Evolutionary conservation across 2,888 invertebrate species (phyloP), one percentile per base, ranked within the genome.

Genomic region (Sminthurides aquaticus): DNA sequence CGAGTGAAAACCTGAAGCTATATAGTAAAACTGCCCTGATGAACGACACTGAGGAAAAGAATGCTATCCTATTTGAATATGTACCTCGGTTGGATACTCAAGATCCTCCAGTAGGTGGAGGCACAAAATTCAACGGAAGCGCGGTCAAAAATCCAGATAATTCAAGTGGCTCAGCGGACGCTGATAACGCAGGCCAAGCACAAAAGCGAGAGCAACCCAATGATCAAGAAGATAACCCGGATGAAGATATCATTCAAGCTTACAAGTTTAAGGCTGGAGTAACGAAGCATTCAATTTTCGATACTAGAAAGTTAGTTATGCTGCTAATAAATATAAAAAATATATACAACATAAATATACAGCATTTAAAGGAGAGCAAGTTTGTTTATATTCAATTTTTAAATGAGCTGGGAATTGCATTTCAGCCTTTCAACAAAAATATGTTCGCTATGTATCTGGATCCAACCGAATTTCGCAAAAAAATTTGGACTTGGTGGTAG

Each of bases 381-480:
- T 8, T 43, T 8, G 15, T 18, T 43, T 8, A 43, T 43, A 52
- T 5, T n/a, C 52, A n/a, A 15, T n/a, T 52, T 20, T 52, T 52
- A 15, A 15, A n/a, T n/a, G n/a, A n/a, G n/a, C n/a, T n/a, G n/a
- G n/a, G n/a, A n/a, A n/a, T n/a, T n/a, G n/a, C n/a, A 28, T 62
- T 52, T 20, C 52, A 66, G 66, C 25, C 48, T 56, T 8, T 57
- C 60, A 25, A 29, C 66, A 8, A 48, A 34, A 2, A 25, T 66
- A 20, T 70, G 70, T 49, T 26, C 60, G 5, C 5, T 67, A 5
- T 71, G 71, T 26, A 57, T 71, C 8, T 69, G 67, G 69, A 49
- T 69, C 20, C 66, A 69, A 60, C 65, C 69, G 0, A 57, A 65
- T 54, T 71, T 71, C 55, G 71, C 71, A 2, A 49, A 67, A 15